phyloP scores from a whole-genome alignment of 2,797 vertebrate genomes.

The Eulemur rubriventer region DNA sequence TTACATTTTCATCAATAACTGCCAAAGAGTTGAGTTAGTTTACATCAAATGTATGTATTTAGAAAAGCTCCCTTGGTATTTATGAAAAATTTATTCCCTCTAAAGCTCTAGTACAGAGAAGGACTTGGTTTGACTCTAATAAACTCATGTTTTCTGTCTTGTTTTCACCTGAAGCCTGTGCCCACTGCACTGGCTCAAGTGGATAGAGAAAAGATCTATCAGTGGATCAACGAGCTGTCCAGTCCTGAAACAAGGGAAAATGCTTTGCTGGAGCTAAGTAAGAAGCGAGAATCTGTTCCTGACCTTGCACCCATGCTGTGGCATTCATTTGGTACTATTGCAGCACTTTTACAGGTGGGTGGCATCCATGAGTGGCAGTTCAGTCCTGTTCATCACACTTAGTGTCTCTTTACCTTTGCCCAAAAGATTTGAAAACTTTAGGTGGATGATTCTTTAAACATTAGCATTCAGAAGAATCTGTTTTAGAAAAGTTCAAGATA shows the following conservation, averaged over 20 bases:
- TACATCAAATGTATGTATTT: slow-evolving; percentile 20
- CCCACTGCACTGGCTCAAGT: slow-evolving; percentile 97
- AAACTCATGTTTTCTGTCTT: slow-evolving; percentile 62
- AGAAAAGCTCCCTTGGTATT: not conserved
- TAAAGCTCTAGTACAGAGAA: slow-evolving; percentile 5
- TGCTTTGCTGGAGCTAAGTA: slow-evolving; percentile 97
- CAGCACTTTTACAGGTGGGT: slow-evolving; percentile 95
- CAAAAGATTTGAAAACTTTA: slow-evolving; percentile 42
- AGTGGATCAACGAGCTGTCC: slow-evolving; percentile 99
- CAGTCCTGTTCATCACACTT: not conserved
- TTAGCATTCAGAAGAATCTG: slow-evolving; percentile 18
- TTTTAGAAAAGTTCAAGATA: slow-evolving; percentile 19
- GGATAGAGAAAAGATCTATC: slow-evolving; percentile 98
- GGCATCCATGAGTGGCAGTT: not conserved
- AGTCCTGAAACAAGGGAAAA: slow-evolving; percentile 98
- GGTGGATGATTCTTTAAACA: not conserved
- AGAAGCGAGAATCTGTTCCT: slow-evolving; percentile 97
- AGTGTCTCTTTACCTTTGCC: slow-evolving; percentile 22
- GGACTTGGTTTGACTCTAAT: slow-evolving; percentile 33
- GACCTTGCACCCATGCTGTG: slow-evolving; percentile 98
- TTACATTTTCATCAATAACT: slow-evolving; percentile 16
- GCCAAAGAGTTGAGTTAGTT: slow-evolving; percentile 17
- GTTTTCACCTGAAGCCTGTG: slow-evolving; percentile 90
- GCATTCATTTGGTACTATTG: slow-evolving; percentile 98
- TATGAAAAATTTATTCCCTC: not conserved